Evolutionary conservation across 1,140 invertebrate species (phyloP).

Genomic region (Schlechtendalia chinensis): DNA sequence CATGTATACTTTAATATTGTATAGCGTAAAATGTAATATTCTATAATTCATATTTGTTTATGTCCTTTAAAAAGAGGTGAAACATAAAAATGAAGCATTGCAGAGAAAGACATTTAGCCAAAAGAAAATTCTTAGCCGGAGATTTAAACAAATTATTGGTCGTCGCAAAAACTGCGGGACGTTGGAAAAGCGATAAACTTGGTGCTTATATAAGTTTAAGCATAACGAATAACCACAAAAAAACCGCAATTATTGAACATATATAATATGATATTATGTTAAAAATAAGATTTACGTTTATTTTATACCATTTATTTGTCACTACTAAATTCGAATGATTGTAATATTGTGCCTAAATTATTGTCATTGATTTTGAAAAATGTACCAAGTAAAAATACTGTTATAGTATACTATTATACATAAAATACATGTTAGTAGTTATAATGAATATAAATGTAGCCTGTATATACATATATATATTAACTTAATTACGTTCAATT

Average conservation of each 20-base stretch:
- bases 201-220: neutral
- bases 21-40: neutral
- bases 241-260: neutral
- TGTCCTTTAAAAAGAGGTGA: neutral
- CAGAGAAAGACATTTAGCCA: neutral
- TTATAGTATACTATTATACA: neutral
- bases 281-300: neutral
- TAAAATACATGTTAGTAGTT: no score
- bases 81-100: neutral
- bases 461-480: no score
- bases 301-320: neutral
- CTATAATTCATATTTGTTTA: neutral
- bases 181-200: neutral
- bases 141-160: neutral
- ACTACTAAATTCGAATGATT: neutral
- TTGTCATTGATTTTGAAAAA: neutral
- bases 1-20: no score
- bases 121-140: neutral
- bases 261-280: no score
- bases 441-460: no score
- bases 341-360: slow-evolving; percentile 10
- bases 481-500: no score
- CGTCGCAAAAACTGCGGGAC: neutral
- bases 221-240: no score
- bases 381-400: neutral